A percentile compares a stretch with the other conserved stretches of the same genome.
Evolutionary conservation across 2,113 vertebrate species (phyloP).

Genomic region (Tretioscincus oriximinensis): DNA sequence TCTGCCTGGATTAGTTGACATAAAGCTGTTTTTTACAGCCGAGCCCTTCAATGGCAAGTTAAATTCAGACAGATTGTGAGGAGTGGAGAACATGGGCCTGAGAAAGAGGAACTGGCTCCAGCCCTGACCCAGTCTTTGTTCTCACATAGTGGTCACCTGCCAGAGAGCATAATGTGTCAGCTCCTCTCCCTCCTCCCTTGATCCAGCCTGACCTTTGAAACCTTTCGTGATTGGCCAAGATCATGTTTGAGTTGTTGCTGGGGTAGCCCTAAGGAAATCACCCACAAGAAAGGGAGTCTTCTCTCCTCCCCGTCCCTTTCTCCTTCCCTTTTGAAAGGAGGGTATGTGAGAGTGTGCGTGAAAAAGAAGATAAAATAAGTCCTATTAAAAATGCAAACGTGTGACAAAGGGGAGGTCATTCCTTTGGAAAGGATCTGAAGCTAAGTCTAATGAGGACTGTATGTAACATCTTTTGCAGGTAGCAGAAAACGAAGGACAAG

Average conservation of each 20-base stretch:
- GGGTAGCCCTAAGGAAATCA: slow-evolving; percentile 59
- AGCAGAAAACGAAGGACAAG: not conserved
- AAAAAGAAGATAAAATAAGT: not conserved
- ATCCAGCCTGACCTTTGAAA: slow-evolving; percentile 62
- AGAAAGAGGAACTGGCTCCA: slow-evolving; percentile 78
- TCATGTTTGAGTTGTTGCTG: slow-evolving; percentile 62
- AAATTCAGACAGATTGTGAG: slow-evolving; percentile 81
- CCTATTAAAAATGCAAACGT: slow-evolving; percentile 43
- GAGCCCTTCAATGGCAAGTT: slow-evolving; percentile 73
- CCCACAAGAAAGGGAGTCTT: slow-evolving; percentile 12
- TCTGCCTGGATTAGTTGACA: slow-evolving; percentile 80
- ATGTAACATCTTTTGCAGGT: fast-evolving
- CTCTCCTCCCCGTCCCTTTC: not conserved
- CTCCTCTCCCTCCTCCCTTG: slow-evolving; percentile 51
- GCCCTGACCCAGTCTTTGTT: slow-evolving; percentile 81
- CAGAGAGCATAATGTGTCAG: slow-evolving; percentile 68
- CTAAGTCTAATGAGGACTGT: not conserved
- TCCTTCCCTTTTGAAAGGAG: not conserved
- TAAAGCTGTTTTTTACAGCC: slow-evolving; percentile 80
- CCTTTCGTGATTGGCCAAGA: slow-evolving; percentile 62
- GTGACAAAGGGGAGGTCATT: slow-evolving; percentile 29
- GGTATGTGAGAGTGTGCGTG: not conserved
- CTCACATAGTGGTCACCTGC: slow-evolving; percentile 81
- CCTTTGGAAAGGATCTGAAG: not conserved
- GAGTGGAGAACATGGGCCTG: slow-evolving; percentile 78